Conservation (phyloP, 2,113 vertebrate species). For the Alethe castanea region DNA sequence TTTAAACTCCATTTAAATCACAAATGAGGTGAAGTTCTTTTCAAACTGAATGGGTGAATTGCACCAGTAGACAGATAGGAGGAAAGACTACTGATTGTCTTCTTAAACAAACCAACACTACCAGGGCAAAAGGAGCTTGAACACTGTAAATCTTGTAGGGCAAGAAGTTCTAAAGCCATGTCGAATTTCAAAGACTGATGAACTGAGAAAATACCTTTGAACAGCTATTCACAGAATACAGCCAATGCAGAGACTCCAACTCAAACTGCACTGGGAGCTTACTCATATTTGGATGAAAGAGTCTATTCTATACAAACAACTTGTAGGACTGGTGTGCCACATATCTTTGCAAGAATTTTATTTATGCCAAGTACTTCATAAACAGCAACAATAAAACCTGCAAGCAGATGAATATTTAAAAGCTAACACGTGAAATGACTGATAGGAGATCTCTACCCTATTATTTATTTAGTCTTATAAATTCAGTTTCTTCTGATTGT, state of each 20-base stretch:
- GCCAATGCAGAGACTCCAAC: not conserved
- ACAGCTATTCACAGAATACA: not conserved
- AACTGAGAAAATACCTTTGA: not conserved
- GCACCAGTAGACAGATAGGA: not conserved
- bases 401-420: not conserved
- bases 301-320: not conserved
- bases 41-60: not conserved
- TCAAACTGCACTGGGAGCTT: not conserved
- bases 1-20: not conserved
- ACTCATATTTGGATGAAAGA: not conserved
- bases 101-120: not conserved
- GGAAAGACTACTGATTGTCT: not conserved
- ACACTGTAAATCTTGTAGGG: not conserved
- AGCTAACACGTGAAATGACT: not conserved
- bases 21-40: not conserved
- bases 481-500: not conserved
- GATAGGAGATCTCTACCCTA: not conserved
- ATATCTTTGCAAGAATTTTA: not conserved
- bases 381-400: not conserved
- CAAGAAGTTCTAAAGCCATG: not conserved
- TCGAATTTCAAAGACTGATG: accelerated
- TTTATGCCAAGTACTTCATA: not conserved
- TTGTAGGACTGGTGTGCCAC: not conserved
- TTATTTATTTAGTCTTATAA: not conserved
- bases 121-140: not conserved